Base-by-base conservation (phyloP, 2,888 invertebrate species). In the Nomada ferruginata region DNA sequence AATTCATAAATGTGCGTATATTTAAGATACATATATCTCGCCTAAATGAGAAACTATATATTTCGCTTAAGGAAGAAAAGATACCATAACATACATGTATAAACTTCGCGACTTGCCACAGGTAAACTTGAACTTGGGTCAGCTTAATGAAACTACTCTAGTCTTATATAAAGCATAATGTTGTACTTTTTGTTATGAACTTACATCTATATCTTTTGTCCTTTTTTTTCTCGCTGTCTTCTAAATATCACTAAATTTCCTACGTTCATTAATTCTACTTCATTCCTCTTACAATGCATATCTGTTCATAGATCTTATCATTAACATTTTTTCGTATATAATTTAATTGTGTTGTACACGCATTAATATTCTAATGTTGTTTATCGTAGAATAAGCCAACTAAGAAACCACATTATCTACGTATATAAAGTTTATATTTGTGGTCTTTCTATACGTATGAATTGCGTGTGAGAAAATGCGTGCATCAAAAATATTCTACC, bases 1-100 rank as follows among this genome's bases (percentile, higher is more conserved):
- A 80, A 73, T 59, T 60, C 68, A 53, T 73, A 60, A 59, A 80
- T 80, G 59, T 80, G 60, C 71, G 53, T 77, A 47, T 61, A 53
- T 9, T n/a, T 69, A 69, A 47, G 13, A 47, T 47, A 15, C 15
- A 47, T 47, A 15, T 47, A 47, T 15, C 47, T 47, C 47, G 9
- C 47, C 47, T 47, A 47, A 47, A 47, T 47, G 47, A 11, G 47
- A 15, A 47, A 4, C 15, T 60, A 60, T 68, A 60, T 42, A 50
- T 44, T 47, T 50, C 52, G 60, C n/a, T 59, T 75, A 52, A 68
- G 50, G n/a, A 18, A 20, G n/a, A 2, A 5, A 47, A 60, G 15
- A 68, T 50, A 36, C 29, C 13, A 77, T 60, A 2, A 36, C 57
- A 4, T 42, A 26, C 26, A 26, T 26, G 26, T 26, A 26, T 42